These are phyloP conservation scores for Takifugu bimaculatus DNA, from an alignment of 2,113 vertebrate genomes.

Conservation along the genomic window DNA sequence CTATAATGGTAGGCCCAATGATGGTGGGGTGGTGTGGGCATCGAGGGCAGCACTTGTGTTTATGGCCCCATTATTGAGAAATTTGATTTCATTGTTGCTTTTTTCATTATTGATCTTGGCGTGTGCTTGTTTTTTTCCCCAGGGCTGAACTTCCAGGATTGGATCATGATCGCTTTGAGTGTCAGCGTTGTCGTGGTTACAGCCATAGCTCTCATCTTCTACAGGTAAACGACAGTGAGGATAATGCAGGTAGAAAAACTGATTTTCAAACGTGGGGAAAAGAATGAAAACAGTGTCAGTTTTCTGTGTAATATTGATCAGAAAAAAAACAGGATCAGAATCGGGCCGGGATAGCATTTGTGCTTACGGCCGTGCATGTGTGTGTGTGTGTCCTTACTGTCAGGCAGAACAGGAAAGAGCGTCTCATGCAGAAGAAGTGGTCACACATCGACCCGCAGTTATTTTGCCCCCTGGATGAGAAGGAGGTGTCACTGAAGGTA, in stretches of 20 bases:
- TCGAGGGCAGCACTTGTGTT: too few species aligned
- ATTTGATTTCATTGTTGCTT: too few species aligned
- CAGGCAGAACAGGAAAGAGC: conserved; percentile 87
- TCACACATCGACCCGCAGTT: conserved; percentile 85
- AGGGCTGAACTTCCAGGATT: conserved; percentile 71
- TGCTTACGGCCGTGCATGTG: not conserved
- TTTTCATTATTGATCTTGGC: not conserved
- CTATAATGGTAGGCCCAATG: conserved; percentile 30
- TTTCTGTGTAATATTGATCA: not conserved
- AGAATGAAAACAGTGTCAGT: not conserved
- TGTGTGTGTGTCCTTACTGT: conserved; percentile 3
- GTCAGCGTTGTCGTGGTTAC: conserved; percentile 81
- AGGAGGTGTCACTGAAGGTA: conserved; percentile 89
- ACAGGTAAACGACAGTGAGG: conserved; percentile 76
- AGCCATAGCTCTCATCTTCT: conserved; percentile 83
- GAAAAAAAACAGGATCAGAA: not conserved
- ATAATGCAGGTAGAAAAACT: not conserved
- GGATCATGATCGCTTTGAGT: conserved; percentile 84
- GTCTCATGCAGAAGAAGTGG: conserved; percentile 85
- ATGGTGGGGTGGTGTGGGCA: too few species aligned
- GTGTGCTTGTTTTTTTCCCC: conserved; percentile 21
- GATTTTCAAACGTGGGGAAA: not conserved
- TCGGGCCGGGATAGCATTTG: too few species aligned
- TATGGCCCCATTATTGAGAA: too few species aligned
- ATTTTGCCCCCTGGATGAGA: conserved; percentile 84